Evolutionary conservation across 2,113 vertebrate species (phyloP), one percentile per base, ranked within the genome.

Genomic region (Caloenas nicobarica): DNA sequence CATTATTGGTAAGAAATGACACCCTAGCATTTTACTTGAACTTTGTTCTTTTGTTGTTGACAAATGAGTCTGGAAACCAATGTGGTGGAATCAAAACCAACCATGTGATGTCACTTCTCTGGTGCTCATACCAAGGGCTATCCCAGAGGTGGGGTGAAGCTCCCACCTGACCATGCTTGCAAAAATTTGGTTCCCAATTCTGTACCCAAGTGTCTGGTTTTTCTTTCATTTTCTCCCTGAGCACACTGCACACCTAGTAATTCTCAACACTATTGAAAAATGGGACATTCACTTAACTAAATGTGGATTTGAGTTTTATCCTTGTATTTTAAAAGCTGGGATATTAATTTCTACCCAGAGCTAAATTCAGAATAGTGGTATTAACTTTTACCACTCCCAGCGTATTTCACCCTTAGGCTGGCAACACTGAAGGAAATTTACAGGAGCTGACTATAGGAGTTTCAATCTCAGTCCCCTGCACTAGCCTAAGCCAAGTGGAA

Each of bases 41-140:
- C 81, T 94, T 94, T 93, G 71, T 68, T 89, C 88, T 93, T 96
- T 93, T 93, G 62, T 88, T 96, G 66, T 88, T 73, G 86, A 78
- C 53, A 92, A 93, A 91, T 79, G 60, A 95, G 58, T 84, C 81
- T 91, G 72, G 93, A 93, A 95, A 95, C 87, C 96, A 84, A 93
- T 66, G 81, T 73, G 26, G 23, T 46, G 26, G 70, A 90, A 90
- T 72, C 44, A 92, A 92, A 77, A 77, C 26, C 71, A 76, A 29
- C 17, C 53, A 62, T 2, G 3, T 31, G 58, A 50, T 40, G 76
- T 33, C 53, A 79, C 34, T 91, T 86, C 80, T 54, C 38, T 88
- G 60, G 29, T 80, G 38, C 19, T 48, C 18, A 15, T 16, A 56
- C 9, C 54, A 60, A 58, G 24, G 25, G n/a, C 10, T 82, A 13